Evolutionary conservation across 1,140 invertebrate genomes (phyloP).

Genomic region (Drosophila bocki): DNA sequence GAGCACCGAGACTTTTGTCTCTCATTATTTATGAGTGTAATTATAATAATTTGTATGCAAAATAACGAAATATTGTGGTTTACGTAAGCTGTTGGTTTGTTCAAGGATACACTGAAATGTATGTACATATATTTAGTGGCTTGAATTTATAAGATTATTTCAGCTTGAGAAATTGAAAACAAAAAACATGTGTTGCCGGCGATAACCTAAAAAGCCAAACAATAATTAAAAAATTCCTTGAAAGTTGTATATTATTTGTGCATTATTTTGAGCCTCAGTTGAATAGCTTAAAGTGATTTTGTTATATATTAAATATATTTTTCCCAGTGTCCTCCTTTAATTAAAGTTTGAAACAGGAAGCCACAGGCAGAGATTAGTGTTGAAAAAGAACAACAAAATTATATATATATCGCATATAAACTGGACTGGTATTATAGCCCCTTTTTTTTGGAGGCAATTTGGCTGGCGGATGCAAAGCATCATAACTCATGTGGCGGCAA

Average conservation of each 20-base stretch:
- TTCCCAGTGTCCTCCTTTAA: constrained; percentile 30
- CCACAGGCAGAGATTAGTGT: constrained; percentile 1
- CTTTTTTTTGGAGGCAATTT: constrained; percentile 45
- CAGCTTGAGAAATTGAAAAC: neutral
- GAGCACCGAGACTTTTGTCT: constrained; percentile 47
- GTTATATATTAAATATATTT: neutral
- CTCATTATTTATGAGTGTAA: constrained; percentile 44
- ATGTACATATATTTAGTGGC: neutral
- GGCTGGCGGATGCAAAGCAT: constrained; percentile 62
- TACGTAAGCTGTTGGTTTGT: constrained; percentile 19
- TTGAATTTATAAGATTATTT: neutral
- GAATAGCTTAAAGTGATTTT: neutral
- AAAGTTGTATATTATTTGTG: too few relatives aligned
- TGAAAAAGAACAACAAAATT: constrained; percentile 28
- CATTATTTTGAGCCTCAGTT: neutral
- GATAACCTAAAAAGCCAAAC: neutral
- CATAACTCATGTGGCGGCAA: constrained; percentile 70
- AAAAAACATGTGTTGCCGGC: neutral
- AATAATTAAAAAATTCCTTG: neutral
- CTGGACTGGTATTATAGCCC: constrained; percentile 20
- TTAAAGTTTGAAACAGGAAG: constrained; percentile 62
- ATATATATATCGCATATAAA: constrained; percentile 19
- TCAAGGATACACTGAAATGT: constrained; percentile 21
- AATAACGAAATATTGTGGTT: constrained; percentile 29
- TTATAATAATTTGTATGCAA: constrained; percentile 61